Percentiles rank a stretch among this genome's conserved stretches.
Conservation (phyloP, 2,797 vertebrate genomes). For the Diplodus puntazzo region DNA sequence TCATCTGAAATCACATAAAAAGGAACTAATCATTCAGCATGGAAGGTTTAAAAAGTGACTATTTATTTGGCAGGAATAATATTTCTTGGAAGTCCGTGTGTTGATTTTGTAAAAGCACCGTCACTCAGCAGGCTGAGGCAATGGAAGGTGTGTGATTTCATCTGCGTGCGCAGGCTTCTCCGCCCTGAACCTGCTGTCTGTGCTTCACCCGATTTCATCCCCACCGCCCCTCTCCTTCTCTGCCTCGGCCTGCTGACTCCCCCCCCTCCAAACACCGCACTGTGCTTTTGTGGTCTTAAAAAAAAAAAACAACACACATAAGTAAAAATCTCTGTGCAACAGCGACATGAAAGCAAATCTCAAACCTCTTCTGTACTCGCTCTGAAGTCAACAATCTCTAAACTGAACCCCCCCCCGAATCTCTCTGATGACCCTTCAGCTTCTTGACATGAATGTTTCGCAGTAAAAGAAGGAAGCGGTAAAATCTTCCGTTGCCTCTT, state of each 20-base stretch:
- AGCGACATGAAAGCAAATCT: constrained; percentile 53
- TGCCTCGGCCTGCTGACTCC: constrained; percentile 43
- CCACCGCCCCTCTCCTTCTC: background rate
- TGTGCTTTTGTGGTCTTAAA: constrained; percentile 54
- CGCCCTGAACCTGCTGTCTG: background rate
- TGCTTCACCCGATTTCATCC: constrained; percentile 20
- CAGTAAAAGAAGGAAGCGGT: constrained; percentile 22
- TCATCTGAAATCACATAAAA: constrained; percentile 57
- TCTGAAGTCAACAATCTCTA: constrained; percentile 24
- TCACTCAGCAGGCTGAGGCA: constrained; percentile 28
- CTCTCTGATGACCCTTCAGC: constrained; percentile 16
- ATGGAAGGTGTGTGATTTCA: background rate
- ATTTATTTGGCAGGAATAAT: constrained; percentile 80
- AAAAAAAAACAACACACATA: constrained; percentile 49
- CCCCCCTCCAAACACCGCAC: constrained; percentile 17
- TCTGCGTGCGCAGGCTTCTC: constrained; percentile 12
- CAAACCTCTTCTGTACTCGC: constrained; percentile 29
- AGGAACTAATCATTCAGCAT: constrained; percentile 45
- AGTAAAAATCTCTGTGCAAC: constrained; percentile 74
- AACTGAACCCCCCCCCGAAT: background rate
- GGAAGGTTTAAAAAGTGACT: constrained; percentile 76
- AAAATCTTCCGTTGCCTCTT: constrained; percentile 19
- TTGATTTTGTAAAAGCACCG: constrained; percentile 41
- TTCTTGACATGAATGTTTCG: constrained; percentile 22
- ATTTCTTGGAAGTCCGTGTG: constrained; percentile 57